Evolutionary conservation across 2,113 vertebrate species (phyloP), one percentile per base, ranked within the genome.

Genomic region (Rissa tridactyla): DNA sequence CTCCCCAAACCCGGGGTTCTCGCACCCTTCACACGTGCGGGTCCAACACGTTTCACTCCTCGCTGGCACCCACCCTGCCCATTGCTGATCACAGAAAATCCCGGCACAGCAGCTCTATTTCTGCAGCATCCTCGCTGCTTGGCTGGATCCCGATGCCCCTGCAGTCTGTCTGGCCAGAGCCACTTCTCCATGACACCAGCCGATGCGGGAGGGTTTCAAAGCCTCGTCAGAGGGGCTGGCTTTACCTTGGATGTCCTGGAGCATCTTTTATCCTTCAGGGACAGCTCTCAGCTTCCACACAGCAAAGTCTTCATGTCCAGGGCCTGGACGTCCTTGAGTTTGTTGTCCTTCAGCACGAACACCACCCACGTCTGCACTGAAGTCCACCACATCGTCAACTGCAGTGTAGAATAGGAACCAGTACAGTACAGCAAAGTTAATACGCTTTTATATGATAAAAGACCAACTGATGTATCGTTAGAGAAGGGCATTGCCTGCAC

Each of bases 101-200:
- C 27, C 4, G 1, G 47, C 47, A 14, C 7, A 38, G 69, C n/a
- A 15, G 3, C 68, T 38, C 26, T 0, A 5, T 26, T 29, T 15
- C n/a, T 5, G 26, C n/a, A 22, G n/a, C 19, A 2, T 29, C 15
- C 47, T 8, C 20, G 68, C 47, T 32, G 70, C 36, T 8, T 8
- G 7, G 8, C 49, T 22, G 69, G 51, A 19, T 54, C 47, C 19
- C 0, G 47, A 20, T 6, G 1, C 26, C 47, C n/a, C 26, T 2
- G 7, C 17, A 12, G 49, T 5, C 49, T 5, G 8, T 15, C n/a
- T 13, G 5, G 23, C 25, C 68, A 20, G 12, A 51, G 68, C 10
- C 49, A 4, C 36, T 27, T 16, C 49, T 17, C 51, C 2, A 11
- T 7, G n/a, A 4, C 10, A 4, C 18, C n/a, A 29, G 47, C 20